Base-by-base conservation (phyloP, 2,888 invertebrate genomes). In the Melinopterus prodromus region DNA sequence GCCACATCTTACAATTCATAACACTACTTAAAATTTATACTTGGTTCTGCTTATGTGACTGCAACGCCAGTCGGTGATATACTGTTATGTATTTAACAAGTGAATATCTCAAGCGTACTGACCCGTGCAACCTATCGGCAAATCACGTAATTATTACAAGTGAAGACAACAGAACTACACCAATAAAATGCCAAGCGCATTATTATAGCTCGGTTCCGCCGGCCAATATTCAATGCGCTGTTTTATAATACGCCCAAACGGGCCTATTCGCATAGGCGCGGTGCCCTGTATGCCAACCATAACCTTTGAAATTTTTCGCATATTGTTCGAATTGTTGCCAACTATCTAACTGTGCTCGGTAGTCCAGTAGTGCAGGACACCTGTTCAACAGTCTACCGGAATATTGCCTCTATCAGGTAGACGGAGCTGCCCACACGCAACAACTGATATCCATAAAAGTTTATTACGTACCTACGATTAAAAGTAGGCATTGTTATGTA, bases 91-190 rank as follows among this genome's bases (percentile, higher is more conserved):
- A 7, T 53, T 53, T 53, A 53, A 53, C 53, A 53, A 53, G 53
- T 53, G 53, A 53, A 53, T 53, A 53, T 9, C 53, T 53, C 12
- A 53, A 53, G 53, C 53, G 53, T 12, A 53, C 9, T 53, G 53
- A 53, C 53, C 53, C 53, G 53, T 53, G 53, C 7, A 53, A 53
- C 53, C 53, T 53, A 53, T 53, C 53, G 53, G 53, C 53, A 53
- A 53, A 53, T 53, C 53, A 53, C 53, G 53, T 53, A 53, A 53
- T 53, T 53, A 53, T 53, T 53, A 53, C 53, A 53, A 53, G 53
- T 53, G 53, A 53, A 53, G 53, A 53, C 53, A 53, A 53, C 53
- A 53, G 12, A 53, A 53, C 53, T 12, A 1, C 5, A 53, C 53
- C 53, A 53, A 53, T 53, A 53, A 53, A 53, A 53, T 53, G 53